Base-by-base conservation (phyloP, 2,888 invertebrate genomes). In the Pelosia muscerda region DNA sequence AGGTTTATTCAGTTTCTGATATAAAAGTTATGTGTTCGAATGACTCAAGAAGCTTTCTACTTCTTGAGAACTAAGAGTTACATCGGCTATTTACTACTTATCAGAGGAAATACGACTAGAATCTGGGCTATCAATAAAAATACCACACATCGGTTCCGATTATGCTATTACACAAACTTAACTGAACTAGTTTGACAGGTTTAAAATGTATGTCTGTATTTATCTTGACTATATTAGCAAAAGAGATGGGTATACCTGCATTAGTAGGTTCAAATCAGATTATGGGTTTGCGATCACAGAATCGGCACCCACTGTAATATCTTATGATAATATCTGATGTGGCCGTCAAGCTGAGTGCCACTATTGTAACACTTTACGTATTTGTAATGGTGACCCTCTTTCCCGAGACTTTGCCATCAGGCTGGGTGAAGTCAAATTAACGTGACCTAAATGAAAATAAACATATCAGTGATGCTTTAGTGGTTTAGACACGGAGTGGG, bases 31-130 rank as follows among this genome's bases (percentile, higher is more conserved):
- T 42, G 19, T 42, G 42, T 5, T 15, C 15, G 42, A 60, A 59
- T 55, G n/a, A 38, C 22, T 19, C 55, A 55, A 61, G 61, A 15
- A 13, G 55, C 66, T 66, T 66, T 61, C 61, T 66, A 38, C 49
- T 53, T 6, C 42, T 42, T 15, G 23, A 59, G 13, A 59, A 34
- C 53, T 34, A 31, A 49, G 65, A 38, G 31, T 58, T 58, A 65
- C 56, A 31, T 26, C 23, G 25, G 25, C 42, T 19, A 60, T 8
- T 19, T 49, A 53, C 49, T 42, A 49, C 28, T 58, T 22, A 49
- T 53, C 23, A 42, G 2, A 60, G 42, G 31, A 62, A 42, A 62
- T 25, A 31, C 9, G 23, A 53, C 42, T 42, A 26, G 38, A 42
- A 26, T 38, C 60, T 65, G 23, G 65, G 58, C 31, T 58, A 34